A percentile compares a stretch with the other conserved stretches of the same genome.
Conservation (phyloP, 2,113 vertebrate species). For the Salvelinus alpinus region DNA sequence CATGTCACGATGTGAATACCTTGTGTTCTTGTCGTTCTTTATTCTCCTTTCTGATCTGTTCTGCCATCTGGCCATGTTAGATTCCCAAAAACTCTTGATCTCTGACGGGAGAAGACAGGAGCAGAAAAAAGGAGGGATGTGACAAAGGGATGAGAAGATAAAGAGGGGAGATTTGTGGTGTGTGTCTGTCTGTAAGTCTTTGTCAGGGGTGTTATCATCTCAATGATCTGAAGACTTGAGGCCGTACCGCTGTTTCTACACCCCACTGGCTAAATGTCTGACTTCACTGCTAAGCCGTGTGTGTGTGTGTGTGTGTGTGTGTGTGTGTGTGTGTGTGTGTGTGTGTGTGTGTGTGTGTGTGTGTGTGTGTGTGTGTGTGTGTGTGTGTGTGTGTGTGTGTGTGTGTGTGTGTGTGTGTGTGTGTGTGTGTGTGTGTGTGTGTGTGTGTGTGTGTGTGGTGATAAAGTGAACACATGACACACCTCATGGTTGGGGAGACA, state of each 20-base stretch:
- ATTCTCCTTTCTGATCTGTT: constrained; percentile 15
- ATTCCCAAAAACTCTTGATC: constrained; percentile 37
- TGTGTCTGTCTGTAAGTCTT: neutral
- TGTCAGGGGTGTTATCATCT: too few relatives aligned
- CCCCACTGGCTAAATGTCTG: neutral
- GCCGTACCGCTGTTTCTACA: neutral
- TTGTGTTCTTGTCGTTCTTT: too few relatives aligned
- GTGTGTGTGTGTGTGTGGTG: constrained; percentile 1
- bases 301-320: neutral
- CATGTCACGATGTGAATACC: too few relatives aligned
- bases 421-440: neutral
- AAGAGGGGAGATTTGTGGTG: neutral
- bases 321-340: neutral
- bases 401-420: constrained; percentile 8
- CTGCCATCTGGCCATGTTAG: constrained; percentile 36
- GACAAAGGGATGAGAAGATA: neutral
- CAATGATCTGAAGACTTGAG: too few relatives aligned
- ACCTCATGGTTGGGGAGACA: neutral
- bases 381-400: constrained; percentile 1
- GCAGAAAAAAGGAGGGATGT: constrained; percentile 16
- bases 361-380: neutral
- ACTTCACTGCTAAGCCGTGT: neutral
- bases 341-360: constrained; percentile 8
- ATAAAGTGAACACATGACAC: too few relatives aligned
- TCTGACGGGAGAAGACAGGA: constrained; percentile 25